phyloP scores from a whole-genome alignment of 1,140 invertebrate species.

The Penaeus indicus region DNA sequence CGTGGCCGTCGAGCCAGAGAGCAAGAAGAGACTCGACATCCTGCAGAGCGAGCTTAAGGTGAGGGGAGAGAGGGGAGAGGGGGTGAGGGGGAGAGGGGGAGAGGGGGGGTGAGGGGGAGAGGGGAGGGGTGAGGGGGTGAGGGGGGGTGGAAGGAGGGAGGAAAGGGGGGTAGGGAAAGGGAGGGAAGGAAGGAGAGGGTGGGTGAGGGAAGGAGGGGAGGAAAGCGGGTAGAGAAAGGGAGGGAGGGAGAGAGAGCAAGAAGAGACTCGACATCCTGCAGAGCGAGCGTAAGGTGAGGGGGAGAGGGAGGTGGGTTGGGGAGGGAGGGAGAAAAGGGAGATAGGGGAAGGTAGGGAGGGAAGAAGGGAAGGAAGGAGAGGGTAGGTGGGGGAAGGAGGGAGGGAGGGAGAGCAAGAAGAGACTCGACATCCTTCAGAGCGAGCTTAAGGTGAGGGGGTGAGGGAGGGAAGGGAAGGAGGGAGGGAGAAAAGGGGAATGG shows the following conservation, averaged over 20 bases:
- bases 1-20: slow-evolving; percentile 74
- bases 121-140: background rate
- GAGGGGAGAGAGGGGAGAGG: slow-evolving; percentile 54
- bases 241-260: too few relatives aligned
- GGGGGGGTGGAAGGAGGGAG: too few relatives aligned
- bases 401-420: too few relatives aligned
- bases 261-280: slow-evolving; percentile 78
- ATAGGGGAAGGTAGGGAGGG: background rate
- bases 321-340: background rate
- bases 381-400: too few relatives aligned
- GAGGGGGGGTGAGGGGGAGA: background rate
- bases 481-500: too few relatives aligned
- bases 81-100: background rate
- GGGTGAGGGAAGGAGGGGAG: too few relatives aligned
- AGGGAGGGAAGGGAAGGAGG: too few relatives aligned
- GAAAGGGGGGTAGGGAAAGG: too few relatives aligned
- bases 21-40: slow-evolving; percentile 77
- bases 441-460: too few relatives aligned
- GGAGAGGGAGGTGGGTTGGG: background rate
- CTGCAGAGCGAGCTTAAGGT: slow-evolving; percentile 81
- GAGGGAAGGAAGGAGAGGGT: too few relatives aligned
- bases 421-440: too few relatives aligned
- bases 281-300: slow-evolving; percentile 78
- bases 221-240: too few relatives aligned
- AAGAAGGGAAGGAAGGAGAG: background rate